Conservation (phyloP, 2,888 invertebrate genomes). For the Caenorhabditis sp. region DNA sequence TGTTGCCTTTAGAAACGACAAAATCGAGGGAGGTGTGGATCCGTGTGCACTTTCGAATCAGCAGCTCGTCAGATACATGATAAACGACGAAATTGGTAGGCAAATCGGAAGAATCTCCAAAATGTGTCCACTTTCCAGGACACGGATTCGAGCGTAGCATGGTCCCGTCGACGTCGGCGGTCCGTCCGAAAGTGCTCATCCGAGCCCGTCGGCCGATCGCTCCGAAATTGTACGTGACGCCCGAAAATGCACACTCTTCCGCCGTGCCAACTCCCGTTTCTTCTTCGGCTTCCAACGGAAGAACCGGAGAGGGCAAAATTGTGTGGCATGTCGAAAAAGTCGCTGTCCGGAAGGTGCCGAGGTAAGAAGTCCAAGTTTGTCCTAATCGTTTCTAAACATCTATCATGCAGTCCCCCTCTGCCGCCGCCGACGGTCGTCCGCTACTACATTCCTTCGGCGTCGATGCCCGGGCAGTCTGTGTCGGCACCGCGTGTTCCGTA, state of each 20-base stretch:
- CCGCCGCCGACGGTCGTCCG: background rate
- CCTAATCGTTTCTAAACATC: no score
- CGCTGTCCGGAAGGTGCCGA: no score
- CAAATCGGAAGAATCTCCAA: background rate
- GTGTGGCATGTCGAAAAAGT: no score
- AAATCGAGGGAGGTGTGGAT: slow-evolving; percentile 27
- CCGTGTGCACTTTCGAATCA: slow-evolving; percentile 33
- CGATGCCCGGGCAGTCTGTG: no score
- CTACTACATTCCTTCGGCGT: background rate
- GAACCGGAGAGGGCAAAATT: background rate
- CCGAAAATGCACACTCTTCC: no score
- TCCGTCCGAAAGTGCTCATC: background rate
- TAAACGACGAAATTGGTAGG: slow-evolving; percentile 48
- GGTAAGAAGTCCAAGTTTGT: no score
- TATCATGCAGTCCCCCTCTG: background rate
- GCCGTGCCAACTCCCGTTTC: no score
- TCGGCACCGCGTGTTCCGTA: no score
- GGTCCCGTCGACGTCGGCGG: background rate
- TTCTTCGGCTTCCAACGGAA: no score
- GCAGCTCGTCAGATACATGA: slow-evolving; percentile 43
- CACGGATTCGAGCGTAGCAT: slow-evolving; percentile 3
- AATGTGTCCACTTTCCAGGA: slow-evolving; percentile 13
- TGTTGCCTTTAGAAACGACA: slow-evolving; percentile 29
- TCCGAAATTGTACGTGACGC: slow-evolving; percentile 10
- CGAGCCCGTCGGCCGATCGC: slow-evolving; percentile 26